A percentile compares a stretch with the other conserved stretches of the same genome.
Conservation (phyloP, 1,140 invertebrate species). For the Anastrepha obliqua region DNA sequence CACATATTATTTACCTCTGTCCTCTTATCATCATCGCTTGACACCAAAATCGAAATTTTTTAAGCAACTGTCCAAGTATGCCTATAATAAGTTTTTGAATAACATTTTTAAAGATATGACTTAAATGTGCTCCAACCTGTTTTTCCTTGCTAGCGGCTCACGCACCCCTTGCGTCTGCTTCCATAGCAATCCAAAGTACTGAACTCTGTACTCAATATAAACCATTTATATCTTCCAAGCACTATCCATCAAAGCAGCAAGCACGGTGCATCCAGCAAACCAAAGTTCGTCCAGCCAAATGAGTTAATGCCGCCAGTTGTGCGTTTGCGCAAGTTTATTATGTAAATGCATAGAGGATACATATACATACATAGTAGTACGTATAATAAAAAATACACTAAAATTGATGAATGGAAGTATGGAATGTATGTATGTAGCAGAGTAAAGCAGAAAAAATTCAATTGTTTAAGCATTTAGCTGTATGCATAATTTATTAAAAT, state of each 20-base stretch:
- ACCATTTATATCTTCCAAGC: neutral
- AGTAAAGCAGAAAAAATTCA: constrained; percentile 53
- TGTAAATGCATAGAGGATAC: neutral
- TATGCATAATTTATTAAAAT: constrained; percentile 59
- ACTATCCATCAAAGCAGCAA: constrained; percentile 39
- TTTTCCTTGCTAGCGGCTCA: neutral
- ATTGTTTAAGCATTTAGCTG: constrained; percentile 59
- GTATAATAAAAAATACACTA: constrained; percentile 16
- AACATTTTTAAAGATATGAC: neutral
- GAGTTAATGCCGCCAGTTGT: neutral
- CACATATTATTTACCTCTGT: too few relatives aligned
- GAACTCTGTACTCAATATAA: neutral
- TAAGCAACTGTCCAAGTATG: neutral
- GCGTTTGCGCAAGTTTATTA: constrained; percentile 10
- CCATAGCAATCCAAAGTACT: neutral
- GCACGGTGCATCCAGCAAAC: neutral
- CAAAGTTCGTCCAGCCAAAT: neutral
- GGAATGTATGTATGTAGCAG: neutral
- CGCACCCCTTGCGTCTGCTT: neutral
- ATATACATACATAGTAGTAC: neutral
- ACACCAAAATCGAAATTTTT: neutral
- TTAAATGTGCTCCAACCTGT: neutral
- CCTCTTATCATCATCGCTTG: too few relatives aligned
- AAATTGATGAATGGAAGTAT: neutral
- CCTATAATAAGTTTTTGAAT: neutral